Conservation (phyloP, 2,888 invertebrate genomes). For the Halictus quadricinctus region DNA sequence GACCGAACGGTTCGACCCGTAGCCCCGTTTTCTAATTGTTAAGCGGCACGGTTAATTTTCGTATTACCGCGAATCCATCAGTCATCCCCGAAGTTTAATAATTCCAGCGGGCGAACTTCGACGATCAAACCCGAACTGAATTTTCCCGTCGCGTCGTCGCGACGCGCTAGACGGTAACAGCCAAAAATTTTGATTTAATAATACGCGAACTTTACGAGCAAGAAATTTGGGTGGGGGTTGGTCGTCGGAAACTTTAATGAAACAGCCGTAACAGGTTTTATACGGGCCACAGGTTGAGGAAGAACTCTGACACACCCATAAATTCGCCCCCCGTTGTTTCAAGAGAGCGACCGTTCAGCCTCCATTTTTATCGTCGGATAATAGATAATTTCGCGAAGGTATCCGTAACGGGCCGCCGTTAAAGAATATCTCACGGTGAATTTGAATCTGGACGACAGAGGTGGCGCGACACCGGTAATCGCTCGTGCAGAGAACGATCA, state of each 20-base stretch:
- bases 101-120: not conserved
- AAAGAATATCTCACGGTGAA: constrained; percentile 11
- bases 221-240: not conserved
- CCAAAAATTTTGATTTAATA: not conserved
- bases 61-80: not conserved
- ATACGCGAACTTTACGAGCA: not conserved
- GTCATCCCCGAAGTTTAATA: not conserved
- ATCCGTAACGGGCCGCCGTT: not conserved
- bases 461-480: constrained; percentile 37
- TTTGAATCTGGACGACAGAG: constrained; percentile 17
- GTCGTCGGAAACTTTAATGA: not conserved
- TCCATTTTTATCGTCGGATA: constrained; percentile 9
- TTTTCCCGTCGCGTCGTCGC: not conserved
- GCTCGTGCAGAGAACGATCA: constrained; percentile 21
- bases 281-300: not conserved
- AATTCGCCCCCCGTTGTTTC: not conserved
- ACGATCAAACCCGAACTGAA: not conserved
- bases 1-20: too few species aligned
- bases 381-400: constrained; percentile 27
- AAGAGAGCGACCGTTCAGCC: not conserved
- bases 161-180: not conserved
- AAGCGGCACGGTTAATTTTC: not conserved
- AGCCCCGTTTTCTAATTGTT: not conserved
- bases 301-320: not conserved
- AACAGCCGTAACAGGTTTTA: constrained; percentile 21